Base-by-base conservation (phyloP, 2,888 invertebrate species). In the Ecliptopera silaceata region DNA sequence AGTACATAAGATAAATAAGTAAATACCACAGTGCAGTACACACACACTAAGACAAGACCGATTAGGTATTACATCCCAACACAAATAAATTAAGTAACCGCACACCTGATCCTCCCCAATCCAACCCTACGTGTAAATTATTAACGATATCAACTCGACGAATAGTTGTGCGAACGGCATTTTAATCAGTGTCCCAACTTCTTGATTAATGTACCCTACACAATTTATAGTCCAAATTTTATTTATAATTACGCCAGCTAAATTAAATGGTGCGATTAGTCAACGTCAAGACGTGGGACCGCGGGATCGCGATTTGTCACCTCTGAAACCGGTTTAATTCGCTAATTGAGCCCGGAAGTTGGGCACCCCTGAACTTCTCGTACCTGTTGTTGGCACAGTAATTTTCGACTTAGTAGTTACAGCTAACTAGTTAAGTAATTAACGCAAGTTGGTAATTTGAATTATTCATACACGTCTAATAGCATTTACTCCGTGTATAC, bases 131-230 rank as follows among this genome's bases (percentile, higher is more conserved):
- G 77, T 82, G 80, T 90, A 84, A 88, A 90, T 90, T 88, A 91
- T 91, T 85, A 88, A 91, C 90, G 84, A 84, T 87, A 88, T 88
- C 84, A 88, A 87, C 84, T 86, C 81, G 74, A 79, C 82, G 75
- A 91, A 91, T 92, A 92, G 91, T 92, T 91, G 74, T 80, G 75
- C 78, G 84, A 89, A 91, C 89, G 86, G 88, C 84, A 86, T 92
- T 92, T 92, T 92, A 92, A 92, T 92, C 92, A 92, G 91, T 89
- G 92, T 92, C 92, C 84, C 85, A 92, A 92, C 88, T 92, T 92
- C 90, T 91, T 92, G 92, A 92, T 92, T 91, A 91, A 92, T 91
- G 90, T 81, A 76, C 84, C 82, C 84, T 79, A 79, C 68, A 63
- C 80, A 90, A 90, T 90, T 91, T 91, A 91, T 89, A 82, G 91